Evolutionary conservation across 1,140 invertebrate species (phyloP).

Genomic region (Drosophila athabasca): DNA sequence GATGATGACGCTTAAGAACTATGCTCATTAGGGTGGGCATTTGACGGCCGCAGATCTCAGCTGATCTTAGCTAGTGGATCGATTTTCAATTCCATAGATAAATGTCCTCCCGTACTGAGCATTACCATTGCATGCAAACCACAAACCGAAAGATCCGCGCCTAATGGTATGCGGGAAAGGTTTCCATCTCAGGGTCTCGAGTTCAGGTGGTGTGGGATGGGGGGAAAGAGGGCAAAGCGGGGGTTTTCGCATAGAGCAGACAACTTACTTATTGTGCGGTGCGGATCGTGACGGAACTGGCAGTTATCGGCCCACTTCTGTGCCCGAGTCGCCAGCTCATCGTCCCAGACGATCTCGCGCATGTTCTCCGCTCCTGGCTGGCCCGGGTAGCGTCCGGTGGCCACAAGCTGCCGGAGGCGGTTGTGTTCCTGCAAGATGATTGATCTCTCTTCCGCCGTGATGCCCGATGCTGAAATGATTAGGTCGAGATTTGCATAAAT

Average conservation of each 20-base stretch:
- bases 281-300: slow-evolving; percentile 89
- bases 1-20: slow-evolving; percentile 34
- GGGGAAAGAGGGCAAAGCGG: background rate
- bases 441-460: slow-evolving; percentile 89
- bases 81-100: too few relatives aligned
- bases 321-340: slow-evolving; percentile 91
- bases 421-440: slow-evolving; percentile 92
- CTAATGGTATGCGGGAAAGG: slow-evolving; percentile 32
- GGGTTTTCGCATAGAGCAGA: background rate
- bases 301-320: slow-evolving; percentile 93
- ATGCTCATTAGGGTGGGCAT: background rate
- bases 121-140: slow-evolving; percentile 50
- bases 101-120: background rate
- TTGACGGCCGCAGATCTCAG: background rate
- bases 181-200: slow-evolving; percentile 20
- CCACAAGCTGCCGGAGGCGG: slow-evolving; percentile 90
- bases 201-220: slow-evolving; percentile 4
- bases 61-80: too few relatives aligned
- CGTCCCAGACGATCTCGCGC: slow-evolving; percentile 95
- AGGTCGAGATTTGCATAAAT: slow-evolving; percentile 74
- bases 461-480: slow-evolving; percentile 84
- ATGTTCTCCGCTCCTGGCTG: slow-evolving; percentile 92
- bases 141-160: slow-evolving; percentile 35
- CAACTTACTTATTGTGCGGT: slow-evolving; percentile 86
- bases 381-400: slow-evolving; percentile 89